Evolutionary conservation across 2,888 invertebrate species (phyloP).

Genomic region (Tolmerus cingulatus): DNA sequence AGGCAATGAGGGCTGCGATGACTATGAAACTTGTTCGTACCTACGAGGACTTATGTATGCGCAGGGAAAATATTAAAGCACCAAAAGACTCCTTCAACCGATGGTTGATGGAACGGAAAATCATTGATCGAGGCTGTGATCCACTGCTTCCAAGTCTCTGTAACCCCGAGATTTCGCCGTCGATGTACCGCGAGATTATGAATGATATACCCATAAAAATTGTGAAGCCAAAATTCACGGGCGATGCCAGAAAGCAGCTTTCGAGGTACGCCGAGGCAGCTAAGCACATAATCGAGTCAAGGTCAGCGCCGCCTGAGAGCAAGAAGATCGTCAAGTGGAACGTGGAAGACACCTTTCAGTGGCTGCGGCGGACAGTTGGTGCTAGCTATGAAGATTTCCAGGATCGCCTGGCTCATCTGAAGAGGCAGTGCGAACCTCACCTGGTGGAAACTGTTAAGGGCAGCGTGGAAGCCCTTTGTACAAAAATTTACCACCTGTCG

Average conservation of each 20-base stretch:
- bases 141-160: constrained; percentile 92
- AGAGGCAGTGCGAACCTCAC: constrained; percentile 95
- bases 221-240: constrained; percentile 93
- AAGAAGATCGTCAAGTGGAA: constrained; percentile 98
- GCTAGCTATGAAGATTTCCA: constrained; percentile 92
- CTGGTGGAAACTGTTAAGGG: constrained; percentile 92
- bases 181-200: constrained; percentile 98
- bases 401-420: constrained; percentile 83
- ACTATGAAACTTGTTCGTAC: constrained; percentile 86
- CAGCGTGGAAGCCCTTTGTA: constrained; percentile 94
- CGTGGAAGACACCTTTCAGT: constrained; percentile 96
- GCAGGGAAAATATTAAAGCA: constrained; percentile 91
- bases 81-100: constrained; percentile 96
- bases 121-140: constrained; percentile 88
- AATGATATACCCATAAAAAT: constrained; percentile 97
- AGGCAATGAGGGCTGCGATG: constrained; percentile 83
- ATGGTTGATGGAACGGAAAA: constrained; percentile 96
- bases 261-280: constrained; percentile 95
- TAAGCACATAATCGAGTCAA: constrained; percentile 94
- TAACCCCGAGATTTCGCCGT: constrained; percentile 88
- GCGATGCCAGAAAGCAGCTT: constrained; percentile 93
- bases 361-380: constrained; percentile 90
- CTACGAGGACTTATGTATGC: constrained; percentile 93
- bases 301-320: constrained; percentile 91
- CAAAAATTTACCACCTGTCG: constrained; percentile 91